These are phyloP conservation scores for Isurus oxyrinchus DNA, from an alignment of 2,113 vertebrate genomes.

Conservation along the genomic window DNA sequence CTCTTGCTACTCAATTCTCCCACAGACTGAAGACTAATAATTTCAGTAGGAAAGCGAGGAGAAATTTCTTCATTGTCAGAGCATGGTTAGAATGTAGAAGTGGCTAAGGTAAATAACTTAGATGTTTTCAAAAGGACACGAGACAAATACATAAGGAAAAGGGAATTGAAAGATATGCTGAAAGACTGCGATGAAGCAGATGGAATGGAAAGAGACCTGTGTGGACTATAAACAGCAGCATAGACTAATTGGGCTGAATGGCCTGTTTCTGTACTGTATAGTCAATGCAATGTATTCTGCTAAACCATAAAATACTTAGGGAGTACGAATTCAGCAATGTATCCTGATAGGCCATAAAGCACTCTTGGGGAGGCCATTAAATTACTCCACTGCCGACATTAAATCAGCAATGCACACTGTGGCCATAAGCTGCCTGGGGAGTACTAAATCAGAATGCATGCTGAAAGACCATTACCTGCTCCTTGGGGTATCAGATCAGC, in stretches of 20 bases:
- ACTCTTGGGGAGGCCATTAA: not conserved
- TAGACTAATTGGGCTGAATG: not conserved
- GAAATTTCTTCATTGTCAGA: not conserved
- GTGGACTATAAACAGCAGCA: not conserved
- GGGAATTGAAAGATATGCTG: not conserved
- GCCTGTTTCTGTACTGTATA: not conserved
- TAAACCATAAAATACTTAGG: not conserved
- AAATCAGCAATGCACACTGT: not conserved
- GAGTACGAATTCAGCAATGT: not conserved
- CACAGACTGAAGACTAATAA: not conserved
- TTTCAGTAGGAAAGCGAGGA: not conserved
- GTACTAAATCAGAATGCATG: not conserved
- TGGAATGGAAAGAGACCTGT: not conserved
- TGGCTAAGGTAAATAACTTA: not conserved
- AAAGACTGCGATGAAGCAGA: not conserved
- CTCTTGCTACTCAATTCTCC: no score
- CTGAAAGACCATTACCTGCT: not conserved
- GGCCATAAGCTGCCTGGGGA: not conserved
- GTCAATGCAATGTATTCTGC: not conserved
- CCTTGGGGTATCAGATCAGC: not conserved
- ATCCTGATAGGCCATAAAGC: not conserved
- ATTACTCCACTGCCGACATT: not conserved
- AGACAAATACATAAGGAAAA: not conserved
- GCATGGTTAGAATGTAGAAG: not conserved
- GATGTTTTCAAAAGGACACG: not conserved